Conservation (phyloP, 2,113 vertebrate species). For the Crypturellus undulatus region DNA sequence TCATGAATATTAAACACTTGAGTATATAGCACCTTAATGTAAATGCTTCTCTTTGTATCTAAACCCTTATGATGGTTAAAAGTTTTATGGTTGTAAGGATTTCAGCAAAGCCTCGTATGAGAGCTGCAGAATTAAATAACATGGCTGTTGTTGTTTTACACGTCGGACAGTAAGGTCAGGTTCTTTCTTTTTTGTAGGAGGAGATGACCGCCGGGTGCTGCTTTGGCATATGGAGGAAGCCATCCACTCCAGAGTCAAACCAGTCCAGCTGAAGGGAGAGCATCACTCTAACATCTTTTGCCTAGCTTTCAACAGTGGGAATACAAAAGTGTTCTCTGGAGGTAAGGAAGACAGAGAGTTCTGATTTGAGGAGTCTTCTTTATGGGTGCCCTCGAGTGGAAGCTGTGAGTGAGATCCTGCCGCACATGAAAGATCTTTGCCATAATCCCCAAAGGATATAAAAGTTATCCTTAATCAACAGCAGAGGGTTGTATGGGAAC, state of each 20-base stretch:
- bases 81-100: not conserved
- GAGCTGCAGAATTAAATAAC: not conserved
- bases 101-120: conserved; percentile 5
- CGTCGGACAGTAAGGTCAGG: not conserved
- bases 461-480: not conserved
- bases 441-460: not conserved
- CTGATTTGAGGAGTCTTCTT: not conserved
- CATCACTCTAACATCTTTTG: conserved; percentile 99
- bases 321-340: conserved; percentile 95
- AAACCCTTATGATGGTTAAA: not conserved
- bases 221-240: conserved; percentile 97
- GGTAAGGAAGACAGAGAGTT: conserved; percentile 78
- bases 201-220: conserved; percentile 94
- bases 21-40: not conserved
- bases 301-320: conserved; percentile 96
- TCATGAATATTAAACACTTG: not conserved
- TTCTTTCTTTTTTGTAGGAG: conserved; percentile 81
- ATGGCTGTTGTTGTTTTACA: not conserved
- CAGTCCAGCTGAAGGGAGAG: conserved; percentile 94
- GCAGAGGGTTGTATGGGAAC: not conserved
- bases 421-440: not conserved
- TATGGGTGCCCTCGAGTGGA: not conserved
- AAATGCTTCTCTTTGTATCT: not conserved
- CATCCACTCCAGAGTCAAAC: conserved; percentile 91
- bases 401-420: not conserved